phyloP scores from a whole-genome alignment of 2,888 invertebrate species.

The Phorcus lineatus region DNA sequence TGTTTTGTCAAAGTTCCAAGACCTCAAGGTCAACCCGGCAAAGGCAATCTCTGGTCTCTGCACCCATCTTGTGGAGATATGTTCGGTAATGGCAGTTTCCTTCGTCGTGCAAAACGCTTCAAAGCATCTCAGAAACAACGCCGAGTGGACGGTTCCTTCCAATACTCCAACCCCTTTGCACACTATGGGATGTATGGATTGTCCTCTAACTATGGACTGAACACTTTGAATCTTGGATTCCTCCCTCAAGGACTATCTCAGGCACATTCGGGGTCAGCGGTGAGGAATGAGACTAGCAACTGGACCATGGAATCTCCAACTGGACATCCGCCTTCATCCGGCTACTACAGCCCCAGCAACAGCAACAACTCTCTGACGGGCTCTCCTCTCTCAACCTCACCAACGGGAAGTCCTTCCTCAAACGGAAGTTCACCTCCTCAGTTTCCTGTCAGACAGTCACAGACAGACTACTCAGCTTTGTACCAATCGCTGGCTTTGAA shows the following conservation, averaged over 20 bases:
- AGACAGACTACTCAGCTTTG: too few species aligned
- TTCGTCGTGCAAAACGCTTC: slow-evolving; percentile 72
- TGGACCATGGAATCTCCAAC: too few species aligned
- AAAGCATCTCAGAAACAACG: slow-evolving; percentile 57
- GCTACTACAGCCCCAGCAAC: too few species aligned
- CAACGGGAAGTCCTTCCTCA: not conserved
- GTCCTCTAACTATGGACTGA: too few species aligned
- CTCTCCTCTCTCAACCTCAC: too few species aligned
- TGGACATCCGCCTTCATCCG: too few species aligned
- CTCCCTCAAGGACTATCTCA: too few species aligned
- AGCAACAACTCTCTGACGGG: too few species aligned
- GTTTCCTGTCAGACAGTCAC: not conserved
- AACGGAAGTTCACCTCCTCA: not conserved
- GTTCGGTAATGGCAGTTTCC: slow-evolving; percentile 75
- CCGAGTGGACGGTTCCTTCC: slow-evolving; percentile 48
- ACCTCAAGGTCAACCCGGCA: slow-evolving; percentile 72
- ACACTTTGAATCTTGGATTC: too few species aligned
- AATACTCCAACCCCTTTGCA: slow-evolving; percentile 62
- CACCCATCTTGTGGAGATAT: slow-evolving; percentile 74
- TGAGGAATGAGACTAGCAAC: too few species aligned
- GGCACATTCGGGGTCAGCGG: slow-evolving; percentile 31
- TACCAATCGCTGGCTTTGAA: too few species aligned
- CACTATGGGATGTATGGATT: too few species aligned
- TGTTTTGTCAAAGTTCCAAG: slow-evolving; percentile 92
- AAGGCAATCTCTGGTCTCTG: slow-evolving; percentile 75